Base-by-base conservation (phyloP, 2,888 invertebrate species). In the Cenopis cana region DNA sequence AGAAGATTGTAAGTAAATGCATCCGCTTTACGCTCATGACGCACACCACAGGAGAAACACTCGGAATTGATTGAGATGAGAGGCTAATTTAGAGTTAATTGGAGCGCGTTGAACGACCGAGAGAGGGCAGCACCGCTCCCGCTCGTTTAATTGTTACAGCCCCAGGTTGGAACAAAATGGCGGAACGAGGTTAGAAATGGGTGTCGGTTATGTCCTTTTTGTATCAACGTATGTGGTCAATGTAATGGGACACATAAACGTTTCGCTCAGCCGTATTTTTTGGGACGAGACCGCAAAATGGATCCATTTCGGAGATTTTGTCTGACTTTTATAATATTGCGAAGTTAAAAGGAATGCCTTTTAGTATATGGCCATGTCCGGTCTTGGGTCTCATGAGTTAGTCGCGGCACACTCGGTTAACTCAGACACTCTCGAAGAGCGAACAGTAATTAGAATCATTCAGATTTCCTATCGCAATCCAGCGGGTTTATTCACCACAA, bases 51-150 rank as follows among this genome's bases (percentile, higher is more conserved):
- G 18, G 5, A 14, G 12, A n/a, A 59, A 12, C 81, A 77, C 79
- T 79, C 76, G 75, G 83, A 84, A 89, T 87, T 89, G 88, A 90
- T 89, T 89, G 88, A 89, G 88, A 85, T 83, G 88, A 79, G 80
- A 79, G 84, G 76, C 81, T 85, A 86, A 84, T 86, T 82, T 79
- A 82, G 79, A 77, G 81, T 81, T 83, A 82, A 83, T 81, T 82
- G 79, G 75, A 73, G 75, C 78, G 77, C 60, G 52, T 60, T 52
- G 57, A 60, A 46, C 50, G 62, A 36, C 62, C 49, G 62, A 18
- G 33, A 60, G 68, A 68, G 68, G 68, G 68, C 68, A 52, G 66
- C 38, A 68, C 49, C 49, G 55, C 38, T 5, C 5, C 5, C 41
- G 14, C n/a, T 62, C 61, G 49, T 56, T 69, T 62, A 56, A 69